Base-by-base conservation (phyloP, 1,140 invertebrate genomes). In the Pseudomyrmex flavicornis region DNA sequence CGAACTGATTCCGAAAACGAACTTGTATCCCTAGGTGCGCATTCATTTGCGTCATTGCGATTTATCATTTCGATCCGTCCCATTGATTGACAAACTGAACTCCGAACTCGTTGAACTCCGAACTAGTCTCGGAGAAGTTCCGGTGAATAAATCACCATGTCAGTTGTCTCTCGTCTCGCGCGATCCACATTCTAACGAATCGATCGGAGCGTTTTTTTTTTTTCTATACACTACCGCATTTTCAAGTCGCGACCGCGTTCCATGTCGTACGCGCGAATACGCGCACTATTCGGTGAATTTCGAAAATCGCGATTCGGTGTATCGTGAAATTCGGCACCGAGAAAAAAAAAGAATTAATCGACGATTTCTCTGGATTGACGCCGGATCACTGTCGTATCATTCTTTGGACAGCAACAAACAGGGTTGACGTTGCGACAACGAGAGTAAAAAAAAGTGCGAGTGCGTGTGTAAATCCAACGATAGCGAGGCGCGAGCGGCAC, bases 401-500 rank as follows among this genome's bases (percentile, higher is more conserved):
- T n/a, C 4, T 9, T 10, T n/a, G 48, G 15, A 58, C 44, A 15
- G 44, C 74, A 74, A 65, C 50, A 50, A 22, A 58, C 26, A 46
- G 4, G 35, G 22, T 9, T 46, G 72, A 58, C 20, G 17, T 22
- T 17, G 9, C 7, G 20, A 56, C 2, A 46, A 7, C 20, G 26
- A 48, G 2, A 58, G 79, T 61, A 70, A 46, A 22, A 70, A 62
- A n/a, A 9, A 48, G 50, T 44, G 44, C 66, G 61, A 58, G 46
- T 48, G 63, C 13, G 50, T 72, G 72, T 15, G 66, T 58, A 62
- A 72, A 69, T 72, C 72, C 85, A 76, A 66, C 83, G 77, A 73
- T 75, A 46, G 48, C 76, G 75, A 85, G 68, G 83, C 84, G 72
- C 91, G 82, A 91, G 90, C 89, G 86, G 56, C 89, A 82, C 91